These are phyloP conservation scores for Papilio aristodemus DNA, from an alignment of 1,140 invertebrate genomes.

Conservation along the genomic window DNA sequence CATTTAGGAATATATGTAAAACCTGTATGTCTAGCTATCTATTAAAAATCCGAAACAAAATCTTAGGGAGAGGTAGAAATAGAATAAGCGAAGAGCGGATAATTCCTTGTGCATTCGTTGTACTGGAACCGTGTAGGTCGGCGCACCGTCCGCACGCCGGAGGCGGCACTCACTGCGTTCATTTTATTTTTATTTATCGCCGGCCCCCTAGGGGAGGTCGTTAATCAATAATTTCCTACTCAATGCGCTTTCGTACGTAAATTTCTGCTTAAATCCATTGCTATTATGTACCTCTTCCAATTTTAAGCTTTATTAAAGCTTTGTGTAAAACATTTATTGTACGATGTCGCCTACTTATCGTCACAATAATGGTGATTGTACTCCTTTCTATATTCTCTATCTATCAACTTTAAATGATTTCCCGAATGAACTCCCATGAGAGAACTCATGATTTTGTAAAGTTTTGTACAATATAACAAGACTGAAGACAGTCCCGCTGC, in stretches of 20 bases:
- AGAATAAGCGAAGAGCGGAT: background rate
- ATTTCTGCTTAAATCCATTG: background rate
- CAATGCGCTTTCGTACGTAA: slow-evolving; percentile 24
- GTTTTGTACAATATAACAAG: no score
- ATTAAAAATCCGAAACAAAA: background rate
- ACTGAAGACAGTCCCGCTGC: no score
- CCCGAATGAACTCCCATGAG: no score
- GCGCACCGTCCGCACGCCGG: slow-evolving; percentile 28
- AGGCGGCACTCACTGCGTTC: slow-evolving; percentile 45
- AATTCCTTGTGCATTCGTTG: background rate
- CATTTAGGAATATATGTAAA: background rate
- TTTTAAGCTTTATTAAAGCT: background rate
- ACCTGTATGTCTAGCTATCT: background rate
- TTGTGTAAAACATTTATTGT: background rate
- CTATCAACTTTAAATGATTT: no score
- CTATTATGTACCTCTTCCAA: background rate
- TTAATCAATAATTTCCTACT: slow-evolving; percentile 52
- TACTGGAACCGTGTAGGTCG: background rate
- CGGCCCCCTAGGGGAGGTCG: slow-evolving; percentile 39
- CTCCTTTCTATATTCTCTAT: no score
- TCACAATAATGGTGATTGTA: no score
- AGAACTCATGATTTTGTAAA: no score
- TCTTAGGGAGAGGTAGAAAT: background rate
- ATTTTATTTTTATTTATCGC: slow-evolving; percentile 55
- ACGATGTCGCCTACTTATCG: background rate